Percentiles rank a stretch among this genome's conserved stretches.
These are phyloP conservation scores for Cephus pygmeus DNA, from an alignment of 2,888 invertebrate species.

Conservation along the genomic window DNA sequence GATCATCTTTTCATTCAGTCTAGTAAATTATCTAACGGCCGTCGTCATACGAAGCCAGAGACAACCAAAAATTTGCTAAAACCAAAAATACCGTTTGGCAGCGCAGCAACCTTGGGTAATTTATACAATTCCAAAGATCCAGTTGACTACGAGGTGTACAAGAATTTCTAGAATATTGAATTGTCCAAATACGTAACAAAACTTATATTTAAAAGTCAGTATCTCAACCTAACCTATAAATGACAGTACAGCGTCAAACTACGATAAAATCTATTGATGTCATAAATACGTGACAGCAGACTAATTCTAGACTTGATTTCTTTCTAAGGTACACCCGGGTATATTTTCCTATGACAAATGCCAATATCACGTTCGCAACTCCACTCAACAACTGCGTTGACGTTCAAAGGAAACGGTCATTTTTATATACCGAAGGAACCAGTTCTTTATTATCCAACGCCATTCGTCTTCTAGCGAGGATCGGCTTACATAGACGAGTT, in stretches of 20 bases:
- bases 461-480: slow-evolving; percentile 10
- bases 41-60: background rate
- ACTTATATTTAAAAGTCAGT: background rate
- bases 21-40: slow-evolving; percentile 4
- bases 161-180: background rate
- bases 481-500: slow-evolving; percentile 12
- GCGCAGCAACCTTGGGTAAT: background rate
- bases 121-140: slow-evolving; percentile 5
- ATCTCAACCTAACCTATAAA: background rate
- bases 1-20: slow-evolving; percentile 5
- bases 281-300: background rate
- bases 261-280: background rate
- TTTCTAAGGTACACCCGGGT: background rate
- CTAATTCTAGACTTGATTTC: background rate
- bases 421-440: background rate
- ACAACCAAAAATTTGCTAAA: background rate
- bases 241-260: background rate
- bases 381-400: background rate
- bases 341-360: background rate
- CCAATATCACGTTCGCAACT: background rate
- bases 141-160: slow-evolving; percentile 7
- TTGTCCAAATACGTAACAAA: background rate
- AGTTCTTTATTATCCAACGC: slow-evolving; percentile 7
- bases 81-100: slow-evolving; percentile 6
- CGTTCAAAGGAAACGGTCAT: background rate